Evolutionary conservation across 1,140 invertebrate species (phyloP).

Genomic region (Diachasma alloeum): DNA sequence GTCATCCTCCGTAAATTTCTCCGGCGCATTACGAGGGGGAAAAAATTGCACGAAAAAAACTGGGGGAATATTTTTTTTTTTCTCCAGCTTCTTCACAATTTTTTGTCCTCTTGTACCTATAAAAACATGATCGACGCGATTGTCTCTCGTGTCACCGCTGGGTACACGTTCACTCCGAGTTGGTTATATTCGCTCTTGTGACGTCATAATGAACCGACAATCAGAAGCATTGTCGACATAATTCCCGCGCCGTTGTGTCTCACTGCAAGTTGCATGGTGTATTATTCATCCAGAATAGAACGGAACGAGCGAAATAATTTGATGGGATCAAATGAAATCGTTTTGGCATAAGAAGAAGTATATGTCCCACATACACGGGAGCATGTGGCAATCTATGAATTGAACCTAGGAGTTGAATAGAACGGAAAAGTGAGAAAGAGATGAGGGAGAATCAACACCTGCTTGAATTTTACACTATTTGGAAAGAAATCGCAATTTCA

Average conservation of each 20-base stretch:
- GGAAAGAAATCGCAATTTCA: neutral
- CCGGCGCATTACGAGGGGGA: neutral
- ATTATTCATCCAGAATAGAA: constrained; percentile 9
- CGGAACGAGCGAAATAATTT: neutral
- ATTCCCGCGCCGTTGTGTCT: constrained; percentile 59
- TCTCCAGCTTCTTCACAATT: neutral
- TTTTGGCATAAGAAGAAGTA: neutral
- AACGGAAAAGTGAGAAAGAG: too few relatives aligned
- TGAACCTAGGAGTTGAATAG: too few relatives aligned
- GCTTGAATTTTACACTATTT: too few relatives aligned
- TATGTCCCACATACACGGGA: too few relatives aligned
- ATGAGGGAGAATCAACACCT: too few relatives aligned
- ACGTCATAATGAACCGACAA: constrained; percentile 65
- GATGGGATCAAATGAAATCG: neutral
- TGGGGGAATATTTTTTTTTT: neutral
- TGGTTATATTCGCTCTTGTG: constrained; percentile 60
- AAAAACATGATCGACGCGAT: neutral
- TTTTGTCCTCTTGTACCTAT: neutral
- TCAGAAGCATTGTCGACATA: constrained; percentile 64
- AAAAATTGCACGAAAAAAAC: neutral
- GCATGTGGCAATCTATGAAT: too few relatives aligned
- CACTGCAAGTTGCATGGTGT: constrained; percentile 35
- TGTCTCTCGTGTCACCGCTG: neutral
- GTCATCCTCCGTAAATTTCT: neutral
- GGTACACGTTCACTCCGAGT: constrained; percentile 41